Percentiles rank a stretch among this genome's conserved stretches.
These are phyloP conservation scores for Eclectus roratus DNA, from an alignment of 2,113 vertebrate species.

Conservation along the genomic window DNA sequence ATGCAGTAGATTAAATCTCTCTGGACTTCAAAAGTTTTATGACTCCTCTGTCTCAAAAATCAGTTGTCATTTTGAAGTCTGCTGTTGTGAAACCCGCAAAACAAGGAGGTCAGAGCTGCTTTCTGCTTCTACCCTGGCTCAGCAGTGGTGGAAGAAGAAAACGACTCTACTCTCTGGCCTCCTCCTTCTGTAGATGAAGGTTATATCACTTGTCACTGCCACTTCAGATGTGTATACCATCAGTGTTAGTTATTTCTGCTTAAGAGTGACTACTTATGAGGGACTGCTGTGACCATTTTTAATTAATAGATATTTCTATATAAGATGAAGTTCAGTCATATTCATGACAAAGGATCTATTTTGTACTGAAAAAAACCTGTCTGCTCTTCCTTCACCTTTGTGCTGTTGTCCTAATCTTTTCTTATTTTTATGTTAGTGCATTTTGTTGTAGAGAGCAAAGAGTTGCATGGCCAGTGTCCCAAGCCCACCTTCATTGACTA, in stretches of 20 bases:
- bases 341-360: not conserved
- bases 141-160: not conserved
- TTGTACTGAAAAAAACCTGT: too few relatives aligned
- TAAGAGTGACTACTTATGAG: too few relatives aligned
- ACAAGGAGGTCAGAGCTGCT: not conserved
- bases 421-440: not conserved
- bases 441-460: not conserved
- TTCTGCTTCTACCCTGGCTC: not conserved
- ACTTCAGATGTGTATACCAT: rapidly evolving
- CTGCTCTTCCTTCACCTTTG: not conserved
- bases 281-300: not conserved
- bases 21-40: not conserved
- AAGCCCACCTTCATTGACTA: not conserved
- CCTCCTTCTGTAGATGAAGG: not conserved
- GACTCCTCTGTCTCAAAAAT: constrained; percentile 5
- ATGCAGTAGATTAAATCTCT: constrained; percentile 10
- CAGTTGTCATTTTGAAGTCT: not conserved
- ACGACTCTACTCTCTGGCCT: not conserved
- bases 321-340: not conserved
- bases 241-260: not conserved
- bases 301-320: not conserved
- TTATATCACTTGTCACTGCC: not conserved
- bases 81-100: not conserved
- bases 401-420: not conserved
- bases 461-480: not conserved